These are phyloP conservation scores for Zapornia atra DNA, from an alignment of 2,113 vertebrate genomes.

Conservation along the genomic window DNA sequence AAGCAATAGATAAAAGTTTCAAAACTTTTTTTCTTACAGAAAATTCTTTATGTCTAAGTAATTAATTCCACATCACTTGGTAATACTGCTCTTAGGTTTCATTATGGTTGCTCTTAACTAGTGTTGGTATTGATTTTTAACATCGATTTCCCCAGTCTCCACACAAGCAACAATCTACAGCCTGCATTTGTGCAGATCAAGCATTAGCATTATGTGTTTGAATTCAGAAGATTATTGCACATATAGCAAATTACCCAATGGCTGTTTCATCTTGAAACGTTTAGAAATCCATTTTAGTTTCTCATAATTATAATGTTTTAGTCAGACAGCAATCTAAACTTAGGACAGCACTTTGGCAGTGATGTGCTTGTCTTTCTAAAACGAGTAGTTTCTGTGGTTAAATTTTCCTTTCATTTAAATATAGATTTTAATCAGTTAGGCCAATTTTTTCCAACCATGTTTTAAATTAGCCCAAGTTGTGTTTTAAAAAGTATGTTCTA, in stretches of 20 bases:
- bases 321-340: conserved; percentile 70
- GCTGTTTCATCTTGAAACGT: conserved; percentile 73
- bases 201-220: conserved; percentile 47
- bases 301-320: conserved; percentile 72
- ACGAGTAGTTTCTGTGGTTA: conserved; percentile 72
- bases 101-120: neutral
- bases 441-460: conserved; percentile 63
- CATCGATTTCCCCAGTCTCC: neutral
- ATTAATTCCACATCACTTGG: conserved; percentile 19
- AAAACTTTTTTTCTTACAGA: neutral
- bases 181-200: conserved; percentile 29
- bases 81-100: conserved; percentile 14
- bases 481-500: conserved; percentile 52
- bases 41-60: neutral
- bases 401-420: conserved; percentile 75
- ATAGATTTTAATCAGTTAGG: conserved; percentile 72
- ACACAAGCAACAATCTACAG: neutral
- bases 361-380: conserved; percentile 72
- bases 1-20: neutral
- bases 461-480: conserved; percentile 63
- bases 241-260: conserved; percentile 67
- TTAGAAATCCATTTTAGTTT: conserved; percentile 77
- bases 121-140: conserved; percentile 33
- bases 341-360: conserved; percentile 68
- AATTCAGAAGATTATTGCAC: conserved; percentile 66